Conservation (phyloP, 2,888 invertebrate species). For the Tachystola acroxantha region DNA sequence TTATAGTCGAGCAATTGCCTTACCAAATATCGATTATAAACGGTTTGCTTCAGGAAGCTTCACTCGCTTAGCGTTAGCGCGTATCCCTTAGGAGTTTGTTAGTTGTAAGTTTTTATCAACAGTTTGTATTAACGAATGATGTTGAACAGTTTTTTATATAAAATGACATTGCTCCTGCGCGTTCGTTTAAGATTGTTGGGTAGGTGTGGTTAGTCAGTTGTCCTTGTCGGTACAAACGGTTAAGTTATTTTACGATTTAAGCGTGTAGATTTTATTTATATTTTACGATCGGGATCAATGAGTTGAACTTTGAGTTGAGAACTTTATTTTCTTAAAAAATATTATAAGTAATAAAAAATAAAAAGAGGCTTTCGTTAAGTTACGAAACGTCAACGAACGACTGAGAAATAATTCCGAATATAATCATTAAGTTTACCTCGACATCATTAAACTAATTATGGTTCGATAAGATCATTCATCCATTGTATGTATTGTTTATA, state of each 20-base stretch:
- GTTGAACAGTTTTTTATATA: conserved; percentile 65
- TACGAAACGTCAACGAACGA: conserved; percentile 72
- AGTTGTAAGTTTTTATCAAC: conserved; percentile 72
- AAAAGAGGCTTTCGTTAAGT: conserved; percentile 60
- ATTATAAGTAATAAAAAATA: conserved; percentile 36
- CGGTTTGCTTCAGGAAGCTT: conserved; percentile 46
- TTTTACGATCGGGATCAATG: conserved; percentile 72
- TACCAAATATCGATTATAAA: conserved; percentile 27
- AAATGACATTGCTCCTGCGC: conserved; percentile 68
- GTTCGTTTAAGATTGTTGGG: conserved; percentile 46
- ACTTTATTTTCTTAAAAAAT: conserved; percentile 67
- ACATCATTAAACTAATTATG: conserved; percentile 31
- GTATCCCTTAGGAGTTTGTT: conserved; percentile 53
- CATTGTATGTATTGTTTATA: conserved; percentile 62
- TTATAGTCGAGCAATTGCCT: conserved; percentile 58
- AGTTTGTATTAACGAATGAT: conserved; percentile 65
- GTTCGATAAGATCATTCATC: conserved; percentile 57
- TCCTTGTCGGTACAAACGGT: conserved; percentile 71
- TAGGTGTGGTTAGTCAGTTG: conserved; percentile 57
- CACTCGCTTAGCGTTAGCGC: conserved; percentile 50
- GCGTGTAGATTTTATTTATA: conserved; percentile 61
- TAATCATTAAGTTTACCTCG: conserved; percentile 49
- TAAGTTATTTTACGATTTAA: conserved; percentile 60
- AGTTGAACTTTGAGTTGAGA: conserved; percentile 61
- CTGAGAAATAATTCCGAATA: conserved; percentile 75